Evolutionary conservation across 2,797 vertebrate genomes (phyloP), one percentile per base, ranked within the genome.

Genomic region (Geotrypetes seraphini): DNA sequence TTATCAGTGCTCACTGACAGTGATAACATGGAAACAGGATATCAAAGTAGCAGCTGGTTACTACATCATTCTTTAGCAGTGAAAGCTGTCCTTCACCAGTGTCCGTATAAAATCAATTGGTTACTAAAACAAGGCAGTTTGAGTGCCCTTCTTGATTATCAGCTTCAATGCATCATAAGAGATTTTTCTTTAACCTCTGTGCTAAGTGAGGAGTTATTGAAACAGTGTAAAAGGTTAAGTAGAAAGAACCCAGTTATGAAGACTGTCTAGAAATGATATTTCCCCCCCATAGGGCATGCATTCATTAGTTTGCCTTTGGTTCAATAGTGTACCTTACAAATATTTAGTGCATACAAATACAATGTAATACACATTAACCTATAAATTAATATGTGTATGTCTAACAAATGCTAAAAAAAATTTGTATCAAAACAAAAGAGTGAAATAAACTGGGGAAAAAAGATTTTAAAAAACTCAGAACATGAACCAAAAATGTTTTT

Each of bases 1-100:
- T 78, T 68, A 73, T 75, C 66, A 3, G 22, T 48, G 58, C 30
- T 40, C 54, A 28, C 74, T 80, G 63, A 43, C 44, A 55, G 51
- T 0, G 0, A 47, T 57, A 57, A 65, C 43, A 48, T 42, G 65
- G 60, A 72, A 72, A 10, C 57, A 42, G 25, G 28, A 42, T 49
- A 56, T 44, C 42, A 43, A 52, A 58, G 54, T 40, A 63, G 53
- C 52, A 50, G 8, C 42, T 47, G 19, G 50, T 44, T 59, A 50
- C 39, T 40, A 46, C 48, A 36, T 66, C 49, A 60, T 56, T 71
- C 64, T 63, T 51, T 46, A 33, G 26, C 45, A 36, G 29, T 36
- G 35, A 54, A 46, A 25, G 24, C 13, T 55, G 36, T 35, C 60
- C 45, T 76, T 65, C 49, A 28, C 70, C 67, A 63, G 53, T 50